phyloP scores from a whole-genome alignment of 2,888 invertebrate species.

The Phengaris alcon region DNA sequence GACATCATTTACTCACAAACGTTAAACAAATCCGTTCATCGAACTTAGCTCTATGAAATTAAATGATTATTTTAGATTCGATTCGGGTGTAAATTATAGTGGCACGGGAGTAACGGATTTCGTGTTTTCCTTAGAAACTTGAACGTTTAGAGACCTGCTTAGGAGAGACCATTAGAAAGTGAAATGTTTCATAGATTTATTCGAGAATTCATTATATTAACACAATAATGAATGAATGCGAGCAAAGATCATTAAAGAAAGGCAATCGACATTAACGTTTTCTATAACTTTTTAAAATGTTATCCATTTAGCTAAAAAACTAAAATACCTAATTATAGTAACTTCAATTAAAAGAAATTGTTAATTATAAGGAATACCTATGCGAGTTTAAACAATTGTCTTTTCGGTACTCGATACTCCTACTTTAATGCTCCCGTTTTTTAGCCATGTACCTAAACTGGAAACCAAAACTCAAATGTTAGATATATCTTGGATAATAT shows the following conservation, averaged over 20 bases:
- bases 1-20: background rate
- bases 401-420: no score
- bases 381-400: no score
- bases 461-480: no score
- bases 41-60: background rate
- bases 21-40: background rate
- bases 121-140: constrained; percentile 4
- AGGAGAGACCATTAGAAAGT: constrained; percentile 13
- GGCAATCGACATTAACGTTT: no score
- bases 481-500: no score
- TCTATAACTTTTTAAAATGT: no score
- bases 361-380: no score
- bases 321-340: no score
- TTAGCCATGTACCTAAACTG: no score
- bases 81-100: background rate
- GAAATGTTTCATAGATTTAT: background rate
- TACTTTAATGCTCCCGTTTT: no score
- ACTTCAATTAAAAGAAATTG: no score
- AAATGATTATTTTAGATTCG: background rate
- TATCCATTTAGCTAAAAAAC: no score
- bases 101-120: constrained; percentile 6
- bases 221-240: background rate
- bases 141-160: background rate
- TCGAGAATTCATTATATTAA: background rate
- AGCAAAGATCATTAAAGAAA: constrained; percentile 37